Conservation (phyloP, 2,113 vertebrate genomes). For the Furnarius figulus region DNA sequence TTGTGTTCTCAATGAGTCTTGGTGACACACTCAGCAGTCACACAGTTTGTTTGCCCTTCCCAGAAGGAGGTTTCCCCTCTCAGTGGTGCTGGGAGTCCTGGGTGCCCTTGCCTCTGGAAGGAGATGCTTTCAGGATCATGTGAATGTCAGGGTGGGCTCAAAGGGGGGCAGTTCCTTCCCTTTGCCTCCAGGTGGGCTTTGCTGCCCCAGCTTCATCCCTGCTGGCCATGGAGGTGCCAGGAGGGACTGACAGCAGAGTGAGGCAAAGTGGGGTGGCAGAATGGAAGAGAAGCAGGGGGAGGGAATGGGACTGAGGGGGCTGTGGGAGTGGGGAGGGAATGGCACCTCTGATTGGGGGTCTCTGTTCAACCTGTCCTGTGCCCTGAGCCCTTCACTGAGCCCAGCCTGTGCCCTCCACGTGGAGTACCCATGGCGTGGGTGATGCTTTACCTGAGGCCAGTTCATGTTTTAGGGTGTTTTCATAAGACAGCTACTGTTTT, state of each 20-base stretch:
- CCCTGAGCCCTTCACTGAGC: not conserved
- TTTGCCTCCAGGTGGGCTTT: not conserved
- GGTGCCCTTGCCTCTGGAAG: not conserved
- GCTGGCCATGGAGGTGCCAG: not conserved
- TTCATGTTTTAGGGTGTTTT: not conserved
- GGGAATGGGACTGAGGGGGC: not conserved
- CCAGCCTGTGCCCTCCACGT: not conserved
- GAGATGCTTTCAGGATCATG: not conserved
- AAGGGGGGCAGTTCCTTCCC: not conserved
- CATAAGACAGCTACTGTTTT: not conserved
- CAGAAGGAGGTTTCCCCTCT: not conserved
- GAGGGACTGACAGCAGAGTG: not conserved
- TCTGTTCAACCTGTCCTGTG: not conserved
- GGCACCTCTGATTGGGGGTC: too few relatives aligned
- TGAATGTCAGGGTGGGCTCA: not conserved
- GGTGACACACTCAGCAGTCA: not conserved
- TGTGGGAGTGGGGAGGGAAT: not conserved
- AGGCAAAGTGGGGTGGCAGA: not conserved
- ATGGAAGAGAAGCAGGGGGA: not conserved
- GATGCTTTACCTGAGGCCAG: not conserved
- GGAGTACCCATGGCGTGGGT: accelerated
- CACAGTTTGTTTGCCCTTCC: not conserved
- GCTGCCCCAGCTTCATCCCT: not conserved
- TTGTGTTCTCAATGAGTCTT: not conserved
- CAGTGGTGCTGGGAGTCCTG: not conserved